Percentiles rank a stretch among this genome's conserved stretches.
phyloP scores from a whole-genome alignment of 53 echinoderm and acorn worm genomes.

The Actinopyga echinites region DNA sequence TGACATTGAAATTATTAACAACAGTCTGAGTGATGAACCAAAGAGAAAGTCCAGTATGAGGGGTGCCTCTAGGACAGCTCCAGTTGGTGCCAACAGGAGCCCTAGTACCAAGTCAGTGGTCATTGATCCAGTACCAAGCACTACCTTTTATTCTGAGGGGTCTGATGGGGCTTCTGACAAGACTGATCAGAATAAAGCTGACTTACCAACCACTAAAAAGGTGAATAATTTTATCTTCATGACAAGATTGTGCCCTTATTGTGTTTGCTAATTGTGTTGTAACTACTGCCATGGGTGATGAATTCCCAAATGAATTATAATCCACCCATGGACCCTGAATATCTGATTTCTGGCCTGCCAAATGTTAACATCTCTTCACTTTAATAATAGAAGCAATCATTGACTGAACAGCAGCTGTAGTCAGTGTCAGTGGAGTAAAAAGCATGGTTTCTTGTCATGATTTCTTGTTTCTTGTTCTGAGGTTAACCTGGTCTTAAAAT shows the following conservation, averaged over 20 bases:
- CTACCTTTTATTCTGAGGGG: conserved; percentile 48
- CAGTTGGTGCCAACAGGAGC: conserved; percentile 27
- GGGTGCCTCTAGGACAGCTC: conserved; percentile 49
- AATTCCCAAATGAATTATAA: too few species aligned
- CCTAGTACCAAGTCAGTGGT: conserved; percentile 74
- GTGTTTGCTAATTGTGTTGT: too few species aligned
- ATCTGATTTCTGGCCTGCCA: too few species aligned
- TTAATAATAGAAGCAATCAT: too few species aligned
- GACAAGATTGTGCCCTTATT: neutral
- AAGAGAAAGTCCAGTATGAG: conserved; percentile 66
- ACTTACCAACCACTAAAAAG: neutral
- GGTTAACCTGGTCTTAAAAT: too few species aligned
- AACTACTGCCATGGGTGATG: too few species aligned
- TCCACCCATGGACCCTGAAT: too few species aligned
- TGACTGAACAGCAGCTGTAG: too few species aligned
- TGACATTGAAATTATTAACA: conserved; percentile 67
- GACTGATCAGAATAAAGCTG: neutral
- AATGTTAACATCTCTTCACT: too few species aligned
- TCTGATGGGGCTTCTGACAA: conserved; percentile 33
- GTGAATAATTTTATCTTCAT: neutral
- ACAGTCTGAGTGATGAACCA: neutral
- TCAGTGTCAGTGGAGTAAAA: too few species aligned
- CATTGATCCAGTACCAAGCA: conserved; percentile 76
- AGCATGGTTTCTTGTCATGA: too few species aligned
- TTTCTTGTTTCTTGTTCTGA: too few species aligned